These are phyloP conservation scores for Anser cygnoides DNA, from an alignment of 2,113 vertebrate species.

Conservation along the genomic window DNA sequence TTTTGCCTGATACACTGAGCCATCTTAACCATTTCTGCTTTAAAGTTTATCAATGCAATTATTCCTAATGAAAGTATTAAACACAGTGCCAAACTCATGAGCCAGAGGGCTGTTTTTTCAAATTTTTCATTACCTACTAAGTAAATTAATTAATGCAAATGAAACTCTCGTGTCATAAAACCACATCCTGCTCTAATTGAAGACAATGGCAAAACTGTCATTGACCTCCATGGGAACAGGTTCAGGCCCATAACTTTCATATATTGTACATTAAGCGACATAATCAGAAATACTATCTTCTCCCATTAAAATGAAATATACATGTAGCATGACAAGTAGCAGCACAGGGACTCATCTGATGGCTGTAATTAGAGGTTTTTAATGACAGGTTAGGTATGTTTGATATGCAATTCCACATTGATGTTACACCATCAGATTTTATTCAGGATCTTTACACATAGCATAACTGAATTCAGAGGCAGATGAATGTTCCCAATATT, in stretches of 20 bases:
- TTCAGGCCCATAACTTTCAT: slow-evolving; percentile 61
- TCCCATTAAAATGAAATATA: slow-evolving; percentile 53
- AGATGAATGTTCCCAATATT: slow-evolving; percentile 18
- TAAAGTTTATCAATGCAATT: slow-evolving; percentile 49
- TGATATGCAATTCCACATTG: slow-evolving; percentile 56
- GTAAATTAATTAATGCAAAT: slow-evolving; percentile 71
- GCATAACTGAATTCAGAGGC: slow-evolving; percentile 27
- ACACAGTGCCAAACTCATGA: slow-evolving; percentile 5
- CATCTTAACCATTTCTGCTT: not conserved
- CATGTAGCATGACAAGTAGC: slow-evolving; percentile 36
- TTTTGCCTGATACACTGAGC: not conserved
- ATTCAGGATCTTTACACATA: slow-evolving; percentile 9
- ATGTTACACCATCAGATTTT: slow-evolving; percentile 28
- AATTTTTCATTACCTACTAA: slow-evolving; percentile 50
- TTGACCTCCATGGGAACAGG: slow-evolving; percentile 58
- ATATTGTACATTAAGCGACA: slow-evolving; percentile 23
- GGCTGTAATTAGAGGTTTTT: slow-evolving; percentile 62
- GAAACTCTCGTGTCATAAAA: slow-evolving; percentile 31
- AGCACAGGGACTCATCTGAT: slow-evolving; percentile 36
- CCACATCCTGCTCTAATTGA: slow-evolving; percentile 39
- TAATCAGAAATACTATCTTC: slow-evolving; percentile 65
- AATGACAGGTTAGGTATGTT: slow-evolving; percentile 62
- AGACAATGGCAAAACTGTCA: slow-evolving; percentile 55
- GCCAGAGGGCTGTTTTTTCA: slow-evolving; percentile 54
- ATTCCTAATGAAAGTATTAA: slow-evolving; percentile 55